A percentile compares a stretch with the other conserved stretches of the same genome.
phyloP scores from a whole-genome alignment of 2,888 invertebrate species.

The Epinotia bilunana region DNA sequence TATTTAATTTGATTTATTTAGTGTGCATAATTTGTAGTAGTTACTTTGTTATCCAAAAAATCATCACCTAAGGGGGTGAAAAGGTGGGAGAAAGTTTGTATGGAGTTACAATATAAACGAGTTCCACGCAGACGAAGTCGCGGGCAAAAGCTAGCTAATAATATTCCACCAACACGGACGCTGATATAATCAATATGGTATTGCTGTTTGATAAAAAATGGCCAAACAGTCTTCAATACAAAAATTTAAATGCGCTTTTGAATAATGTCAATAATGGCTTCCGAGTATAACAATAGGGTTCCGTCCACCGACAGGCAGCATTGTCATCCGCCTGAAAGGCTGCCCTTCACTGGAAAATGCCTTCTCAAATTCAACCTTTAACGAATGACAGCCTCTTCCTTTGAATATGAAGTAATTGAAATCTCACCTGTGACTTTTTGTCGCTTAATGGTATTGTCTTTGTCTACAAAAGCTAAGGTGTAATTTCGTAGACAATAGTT shows the following conservation, averaged over 20 bases:
- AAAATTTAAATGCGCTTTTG: conserved; percentile 78
- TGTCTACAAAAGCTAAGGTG: background rate
- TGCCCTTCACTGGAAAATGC: conserved; percentile 75
- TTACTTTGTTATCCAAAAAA: no score
- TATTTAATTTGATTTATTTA: no score
- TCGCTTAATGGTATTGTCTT: conserved; percentile 34
- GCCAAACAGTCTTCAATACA: conserved; percentile 72
- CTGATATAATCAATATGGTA: conserved; percentile 27
- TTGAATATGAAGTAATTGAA: conserved; percentile 67
- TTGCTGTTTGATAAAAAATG: conserved; percentile 58
- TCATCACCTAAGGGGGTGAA: no score
- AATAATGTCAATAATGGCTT: conserved; percentile 81
- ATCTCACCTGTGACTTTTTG: conserved; percentile 55
- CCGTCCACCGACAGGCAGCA: conserved; percentile 74
- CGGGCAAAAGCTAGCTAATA: no score
- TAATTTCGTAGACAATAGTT: background rate
- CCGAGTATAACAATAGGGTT: conserved; percentile 77
- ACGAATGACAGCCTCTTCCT: conserved; percentile 67
- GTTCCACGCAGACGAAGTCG: no score
- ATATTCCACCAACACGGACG: background rate
- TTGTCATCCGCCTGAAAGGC: conserved; percentile 74
- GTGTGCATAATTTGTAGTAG: no score
- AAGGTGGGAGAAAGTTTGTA: no score
- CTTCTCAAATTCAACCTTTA: conserved; percentile 70
- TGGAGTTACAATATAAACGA: no score